Percentiles rank a stretch among this genome's conserved stretches.
These are phyloP conservation scores for Cavia porcellus DNA, from an alignment of 2,113 vertebrate genomes.

Conservation along the genomic window DNA sequence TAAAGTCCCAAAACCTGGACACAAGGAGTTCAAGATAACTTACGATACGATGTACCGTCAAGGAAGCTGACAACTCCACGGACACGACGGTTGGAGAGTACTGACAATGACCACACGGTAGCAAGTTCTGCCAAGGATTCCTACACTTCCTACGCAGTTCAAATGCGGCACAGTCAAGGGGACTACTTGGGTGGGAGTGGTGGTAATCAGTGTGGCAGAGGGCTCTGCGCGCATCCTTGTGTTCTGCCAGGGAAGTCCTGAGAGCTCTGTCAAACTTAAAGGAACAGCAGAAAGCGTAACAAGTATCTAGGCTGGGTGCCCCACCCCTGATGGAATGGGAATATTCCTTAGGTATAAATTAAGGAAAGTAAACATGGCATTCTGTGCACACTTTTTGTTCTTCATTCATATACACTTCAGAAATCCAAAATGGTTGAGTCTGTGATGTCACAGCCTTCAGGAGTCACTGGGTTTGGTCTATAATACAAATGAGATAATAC, in stretches of 20 bases:
- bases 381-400: background rate
- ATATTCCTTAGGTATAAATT: background rate
- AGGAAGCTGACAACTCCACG: background rate
- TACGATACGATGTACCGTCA: background rate
- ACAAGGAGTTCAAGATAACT: background rate
- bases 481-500: background rate
- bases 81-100: background rate
- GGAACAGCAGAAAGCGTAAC: background rate
- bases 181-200: background rate
- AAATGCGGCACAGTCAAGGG: background rate
- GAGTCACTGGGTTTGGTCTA: background rate
- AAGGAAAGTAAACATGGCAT: slow-evolving; percentile 28
- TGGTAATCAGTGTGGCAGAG: background rate
- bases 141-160: background rate
- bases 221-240: background rate
- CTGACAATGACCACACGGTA: background rate
- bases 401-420: background rate
- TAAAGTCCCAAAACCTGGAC: background rate
- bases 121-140: background rate
- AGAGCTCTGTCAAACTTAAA: slow-evolving; percentile 15
- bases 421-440: background rate
- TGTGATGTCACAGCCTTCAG: background rate
- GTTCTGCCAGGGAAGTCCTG: background rate
- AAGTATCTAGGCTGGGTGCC: background rate
- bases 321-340: background rate